Conservation (phyloP, 2,113 vertebrate genomes). For the Actenoides lindsayi region DNA sequence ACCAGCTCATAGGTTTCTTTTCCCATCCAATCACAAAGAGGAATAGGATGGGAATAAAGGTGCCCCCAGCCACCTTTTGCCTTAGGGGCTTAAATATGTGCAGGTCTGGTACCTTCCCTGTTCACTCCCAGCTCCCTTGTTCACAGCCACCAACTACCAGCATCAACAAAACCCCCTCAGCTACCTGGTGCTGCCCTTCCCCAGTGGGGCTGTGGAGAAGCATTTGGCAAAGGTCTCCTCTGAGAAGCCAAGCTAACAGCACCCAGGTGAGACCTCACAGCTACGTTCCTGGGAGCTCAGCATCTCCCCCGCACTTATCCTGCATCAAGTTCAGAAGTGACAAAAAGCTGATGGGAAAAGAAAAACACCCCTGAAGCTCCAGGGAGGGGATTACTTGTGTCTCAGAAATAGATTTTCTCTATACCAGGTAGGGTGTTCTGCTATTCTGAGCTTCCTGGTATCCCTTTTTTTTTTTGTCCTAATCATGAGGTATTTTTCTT, state of each 20-base stretch:
- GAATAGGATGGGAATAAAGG: neutral
- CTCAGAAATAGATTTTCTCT: neutral
- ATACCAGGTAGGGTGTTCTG: neutral
- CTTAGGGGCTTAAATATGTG: neutral
- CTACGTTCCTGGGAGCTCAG: neutral
- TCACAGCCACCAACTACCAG: neutral
- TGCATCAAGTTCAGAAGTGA: neutral
- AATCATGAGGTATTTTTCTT: neutral
- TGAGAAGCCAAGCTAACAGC: neutral
- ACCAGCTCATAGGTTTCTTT: neutral
- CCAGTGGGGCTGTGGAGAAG: fast-evolving
- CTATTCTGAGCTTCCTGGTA: neutral
- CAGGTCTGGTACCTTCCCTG: neutral
- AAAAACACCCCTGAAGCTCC: neutral
- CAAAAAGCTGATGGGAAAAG: neutral
- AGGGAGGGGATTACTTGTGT: neutral
- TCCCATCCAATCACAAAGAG: neutral
- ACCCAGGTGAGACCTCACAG: neutral
- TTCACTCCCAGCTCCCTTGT: neutral
- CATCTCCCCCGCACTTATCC: fast-evolving
- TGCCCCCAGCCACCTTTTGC: neutral
- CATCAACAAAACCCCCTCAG: fast-evolving
- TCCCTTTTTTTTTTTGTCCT: neutral
- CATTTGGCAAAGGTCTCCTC: neutral
- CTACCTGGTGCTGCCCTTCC: neutral